Evolutionary conservation across 1,140 invertebrate genomes (phyloP), one percentile per base, ranked within the genome.

Genomic region (Drosophila serrata): DNA sequence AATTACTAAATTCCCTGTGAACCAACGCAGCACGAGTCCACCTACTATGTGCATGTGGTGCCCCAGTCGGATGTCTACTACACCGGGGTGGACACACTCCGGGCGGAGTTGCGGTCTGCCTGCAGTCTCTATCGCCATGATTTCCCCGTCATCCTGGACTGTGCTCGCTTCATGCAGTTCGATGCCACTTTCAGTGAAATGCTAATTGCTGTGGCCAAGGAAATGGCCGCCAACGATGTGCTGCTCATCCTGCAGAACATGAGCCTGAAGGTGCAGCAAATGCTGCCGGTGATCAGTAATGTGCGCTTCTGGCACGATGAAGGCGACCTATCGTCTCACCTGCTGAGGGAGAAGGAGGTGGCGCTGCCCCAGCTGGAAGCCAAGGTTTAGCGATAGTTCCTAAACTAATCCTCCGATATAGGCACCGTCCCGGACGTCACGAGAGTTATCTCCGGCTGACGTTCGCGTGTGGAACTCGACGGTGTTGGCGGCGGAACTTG

Each of bases 171-270:
- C 57, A 93, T 94, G 73, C 93, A 93, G 35, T 92, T 96, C 17
- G 96, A 96, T 92, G 96, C 95, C 56, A 95, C 95, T 1, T 94
- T 95, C 3, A 92, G 94, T 2, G 94, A 94, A 92, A 95, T 95
- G 92, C 59, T 91, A 7, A 84, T 81, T 8, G 77, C 81, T 19
- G 76, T 93, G 33, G 84, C 90, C 56, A 92, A 92, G 68, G 90
- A 92, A 37, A 63, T 92, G 51, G 59, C 73, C 8, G 49, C 56
- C 6, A 57, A 92, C 31, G 58, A 90, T 31, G 81, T 87, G 6
- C 40, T 82, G 19, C 45, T 90, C 19, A 70, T 91, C 48, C 75
- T 93, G 8, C 81, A 91, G 6, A 69, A 78, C 53, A 77, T 93
- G 70, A 80, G 75, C 31, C 57, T 79, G 0, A 86, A 91, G 55